phyloP scores from a whole-genome alignment of 2,888 invertebrate genomes.

The Pediacus dermestoides region DNA sequence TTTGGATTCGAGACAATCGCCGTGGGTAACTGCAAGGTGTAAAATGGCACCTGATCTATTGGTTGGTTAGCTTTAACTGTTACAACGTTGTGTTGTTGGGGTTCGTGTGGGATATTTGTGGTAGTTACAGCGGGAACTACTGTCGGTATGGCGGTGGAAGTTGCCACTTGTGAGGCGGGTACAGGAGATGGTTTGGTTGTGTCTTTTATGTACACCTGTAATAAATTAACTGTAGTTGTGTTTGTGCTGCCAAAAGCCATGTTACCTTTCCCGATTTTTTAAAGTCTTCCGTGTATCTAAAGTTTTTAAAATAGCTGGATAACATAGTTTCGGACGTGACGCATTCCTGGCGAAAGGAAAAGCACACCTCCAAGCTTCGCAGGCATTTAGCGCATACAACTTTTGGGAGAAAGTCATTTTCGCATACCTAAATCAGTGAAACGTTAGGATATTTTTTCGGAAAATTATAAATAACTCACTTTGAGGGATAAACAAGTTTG shows the following conservation, averaged over 20 bases:
- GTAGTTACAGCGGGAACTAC: slow-evolving; percentile 13
- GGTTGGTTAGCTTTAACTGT: slow-evolving; percentile 14
- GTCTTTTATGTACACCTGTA: slow-evolving; percentile 59
- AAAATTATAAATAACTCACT: slow-evolving; percentile 46
- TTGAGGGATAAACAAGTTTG: slow-evolving; percentile 61
- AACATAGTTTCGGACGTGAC: slow-evolving; percentile 65
- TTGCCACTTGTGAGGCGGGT: slow-evolving; percentile 14
- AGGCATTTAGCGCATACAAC: slow-evolving; percentile 64
- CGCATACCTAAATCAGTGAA: slow-evolving; percentile 59
- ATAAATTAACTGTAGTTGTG: no score
- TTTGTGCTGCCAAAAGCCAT: slow-evolving; percentile 4
- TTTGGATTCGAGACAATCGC: slow-evolving; percentile 30
- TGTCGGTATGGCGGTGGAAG: slow-evolving; percentile 15
- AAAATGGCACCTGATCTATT: slow-evolving; percentile 26
- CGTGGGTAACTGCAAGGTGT: slow-evolving; percentile 39
- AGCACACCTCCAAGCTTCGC: slow-evolving; percentile 59
- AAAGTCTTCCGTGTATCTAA: slow-evolving; percentile 59
- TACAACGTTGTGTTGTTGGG: no score
- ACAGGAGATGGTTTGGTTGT: slow-evolving; percentile 31
- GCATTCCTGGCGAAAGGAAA: slow-evolving; percentile 62
- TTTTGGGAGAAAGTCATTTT: slow-evolving; percentile 67
- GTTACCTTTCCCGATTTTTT: slow-evolving; percentile 59
- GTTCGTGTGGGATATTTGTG: slow-evolving; percentile 5
- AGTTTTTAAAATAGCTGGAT: slow-evolving; percentile 61
- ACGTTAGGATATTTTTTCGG: not conserved